phyloP scores from a whole-genome alignment of 2,113 vertebrate genomes.

The Phylloscopus trochiloides region DNA sequence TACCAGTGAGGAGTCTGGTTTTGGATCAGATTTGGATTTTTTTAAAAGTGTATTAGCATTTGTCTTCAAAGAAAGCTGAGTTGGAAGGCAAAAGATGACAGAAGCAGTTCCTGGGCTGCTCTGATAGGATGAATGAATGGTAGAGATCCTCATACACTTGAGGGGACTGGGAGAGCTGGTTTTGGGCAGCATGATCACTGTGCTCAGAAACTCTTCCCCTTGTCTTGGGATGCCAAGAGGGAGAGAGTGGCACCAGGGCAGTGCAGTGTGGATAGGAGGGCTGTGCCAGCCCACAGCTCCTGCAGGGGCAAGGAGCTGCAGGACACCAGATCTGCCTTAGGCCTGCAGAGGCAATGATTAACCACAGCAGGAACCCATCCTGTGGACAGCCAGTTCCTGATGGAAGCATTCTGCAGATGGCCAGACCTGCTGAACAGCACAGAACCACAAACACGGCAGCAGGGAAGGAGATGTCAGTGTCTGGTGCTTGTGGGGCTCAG shows the following conservation, averaged over 20 bases:
- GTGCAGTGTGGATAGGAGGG: background rate
- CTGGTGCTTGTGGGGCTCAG: background rate
- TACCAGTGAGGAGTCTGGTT: background rate
- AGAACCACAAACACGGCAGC: fast-evolving
- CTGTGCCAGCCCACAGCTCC: background rate
- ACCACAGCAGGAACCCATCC: fast-evolving
- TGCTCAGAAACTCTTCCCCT: background rate
- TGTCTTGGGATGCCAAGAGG: background rate
- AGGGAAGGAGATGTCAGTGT: background rate
- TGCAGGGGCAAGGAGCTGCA: background rate
- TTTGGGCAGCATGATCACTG: fast-evolving
- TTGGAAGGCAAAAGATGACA: background rate
- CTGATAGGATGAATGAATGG: background rate
- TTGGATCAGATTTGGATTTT: background rate
- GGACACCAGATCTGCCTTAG: background rate
- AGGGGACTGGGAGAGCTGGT: background rate
- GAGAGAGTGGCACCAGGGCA: background rate
- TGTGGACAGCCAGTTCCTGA: fast-evolving
- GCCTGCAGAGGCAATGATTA: background rate
- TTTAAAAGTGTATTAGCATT: background rate
- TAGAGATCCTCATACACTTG: background rate
- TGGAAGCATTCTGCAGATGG: fast-evolving
- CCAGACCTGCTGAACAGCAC: background rate
- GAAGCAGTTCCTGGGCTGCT: background rate
- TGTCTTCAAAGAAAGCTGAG: background rate